phyloP scores from a whole-genome alignment of 2,888 invertebrate species.

The Hemithea aestivaria region DNA sequence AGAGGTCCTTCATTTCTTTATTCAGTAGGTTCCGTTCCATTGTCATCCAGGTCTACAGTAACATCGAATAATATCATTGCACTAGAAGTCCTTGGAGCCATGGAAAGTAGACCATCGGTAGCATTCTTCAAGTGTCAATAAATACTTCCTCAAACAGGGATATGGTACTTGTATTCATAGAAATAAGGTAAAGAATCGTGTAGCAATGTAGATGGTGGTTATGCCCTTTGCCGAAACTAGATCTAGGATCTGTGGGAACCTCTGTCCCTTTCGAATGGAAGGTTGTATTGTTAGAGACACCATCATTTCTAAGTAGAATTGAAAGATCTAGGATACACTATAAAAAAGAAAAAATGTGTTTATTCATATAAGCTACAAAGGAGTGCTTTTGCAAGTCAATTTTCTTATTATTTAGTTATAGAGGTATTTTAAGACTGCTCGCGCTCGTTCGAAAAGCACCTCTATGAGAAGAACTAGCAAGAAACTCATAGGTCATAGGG shows the following conservation, averaged over 20 bases:
- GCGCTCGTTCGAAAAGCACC: too few relatives aligned
- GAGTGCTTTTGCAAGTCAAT: too few relatives aligned
- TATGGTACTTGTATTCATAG: slow-evolving; percentile 10
- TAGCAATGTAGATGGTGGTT: slow-evolving; percentile 4
- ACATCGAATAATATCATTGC: slow-evolving; percentile 2
- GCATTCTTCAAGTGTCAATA: slow-evolving; percentile 51
- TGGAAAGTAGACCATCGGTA: slow-evolving; percentile 61
- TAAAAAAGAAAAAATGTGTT: too few relatives aligned
- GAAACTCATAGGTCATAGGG: too few relatives aligned
- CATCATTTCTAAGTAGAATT: slow-evolving; percentile 6
- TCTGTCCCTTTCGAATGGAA: slow-evolving; percentile 61
- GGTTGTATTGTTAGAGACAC: slow-evolving; percentile 32
- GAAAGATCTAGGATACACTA: background rate
- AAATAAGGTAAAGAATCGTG: slow-evolving; percentile 19
- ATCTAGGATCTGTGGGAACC: slow-evolving; percentile 66
- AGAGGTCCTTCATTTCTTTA: too few relatives aligned
- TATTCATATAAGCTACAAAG: too few relatives aligned
- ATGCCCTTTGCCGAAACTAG: slow-evolving; percentile 37
- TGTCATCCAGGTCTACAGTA: slow-evolving; percentile 8
- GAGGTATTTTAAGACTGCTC: too few relatives aligned
- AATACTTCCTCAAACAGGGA: slow-evolving; percentile 18
- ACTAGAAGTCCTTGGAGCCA: slow-evolving; percentile 43
- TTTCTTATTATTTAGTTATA: too few relatives aligned
- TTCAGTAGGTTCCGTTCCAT: too few relatives aligned
- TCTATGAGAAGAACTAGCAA: too few relatives aligned